These are phyloP conservation scores for Macrophya alboannulata DNA, from an alignment of 2,888 invertebrate genomes.

Conservation along the genomic window DNA sequence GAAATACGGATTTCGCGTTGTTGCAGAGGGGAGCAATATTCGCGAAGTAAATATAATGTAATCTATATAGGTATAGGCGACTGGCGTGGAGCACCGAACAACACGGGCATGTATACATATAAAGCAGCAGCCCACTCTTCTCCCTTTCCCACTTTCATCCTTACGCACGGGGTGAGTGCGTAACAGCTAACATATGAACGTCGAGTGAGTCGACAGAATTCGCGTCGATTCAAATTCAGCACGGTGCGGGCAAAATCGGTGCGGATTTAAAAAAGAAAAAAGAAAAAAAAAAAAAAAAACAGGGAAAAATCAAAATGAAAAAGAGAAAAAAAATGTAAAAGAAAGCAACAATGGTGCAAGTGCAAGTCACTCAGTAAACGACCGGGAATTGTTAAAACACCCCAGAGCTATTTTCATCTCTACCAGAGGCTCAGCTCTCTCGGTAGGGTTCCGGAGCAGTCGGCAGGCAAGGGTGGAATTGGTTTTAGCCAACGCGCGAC, in stretches of 20 bases:
- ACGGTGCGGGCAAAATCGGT: conserved; percentile 75
- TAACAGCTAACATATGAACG: conserved; percentile 79
- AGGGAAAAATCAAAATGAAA: neutral
- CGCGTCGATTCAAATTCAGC: conserved; percentile 77
- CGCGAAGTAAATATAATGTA: conserved; percentile 41
- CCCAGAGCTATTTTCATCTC: conserved; percentile 72
- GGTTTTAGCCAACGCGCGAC: conserved; percentile 34
- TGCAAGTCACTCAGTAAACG: conserved; percentile 80
- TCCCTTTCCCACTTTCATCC: conserved; percentile 47
- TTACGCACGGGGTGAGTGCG: conserved; percentile 60
- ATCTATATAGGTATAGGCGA: neutral
- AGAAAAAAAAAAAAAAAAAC: conserved; percentile 56
- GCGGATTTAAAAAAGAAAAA: conserved; percentile 78
- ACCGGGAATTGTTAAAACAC: conserved; percentile 78
- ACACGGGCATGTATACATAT: conserved; percentile 25
- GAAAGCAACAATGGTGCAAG: conserved; percentile 72
- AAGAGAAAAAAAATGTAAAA: conserved; percentile 54
- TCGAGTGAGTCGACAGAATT: conserved; percentile 78
- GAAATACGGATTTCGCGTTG: neutral
- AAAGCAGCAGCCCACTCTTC: conserved; percentile 47
- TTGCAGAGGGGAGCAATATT: conserved; percentile 26
- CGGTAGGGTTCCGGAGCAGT: conserved; percentile 53
- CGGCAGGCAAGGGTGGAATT: conserved; percentile 49
- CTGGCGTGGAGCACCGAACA: conserved; percentile 37
- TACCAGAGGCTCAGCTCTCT: conserved; percentile 31